These are phyloP conservation scores for Cinclus cinclus DNA, from an alignment of 2,113 vertebrate species.

Conservation along the genomic window DNA sequence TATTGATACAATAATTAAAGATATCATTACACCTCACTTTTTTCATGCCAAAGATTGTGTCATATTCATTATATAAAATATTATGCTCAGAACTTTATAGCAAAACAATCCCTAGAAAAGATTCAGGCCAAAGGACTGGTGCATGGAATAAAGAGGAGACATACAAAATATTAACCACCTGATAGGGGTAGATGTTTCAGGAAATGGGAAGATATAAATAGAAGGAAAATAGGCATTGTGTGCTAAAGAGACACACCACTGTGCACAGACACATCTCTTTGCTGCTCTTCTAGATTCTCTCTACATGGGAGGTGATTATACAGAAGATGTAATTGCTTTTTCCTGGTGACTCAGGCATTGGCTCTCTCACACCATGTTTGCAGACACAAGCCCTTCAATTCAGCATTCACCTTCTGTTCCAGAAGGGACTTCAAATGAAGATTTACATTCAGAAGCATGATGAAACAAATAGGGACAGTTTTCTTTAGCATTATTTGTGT, in stretches of 20 bases:
- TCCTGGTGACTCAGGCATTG: neutral
- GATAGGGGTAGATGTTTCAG: neutral
- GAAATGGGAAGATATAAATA: neutral
- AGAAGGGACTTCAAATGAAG: neutral
- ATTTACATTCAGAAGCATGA: neutral
- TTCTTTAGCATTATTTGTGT: slow-evolving; percentile 25
- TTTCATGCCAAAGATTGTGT: neutral
- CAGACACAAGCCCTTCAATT: neutral
- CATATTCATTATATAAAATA: neutral
- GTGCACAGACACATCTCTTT: neutral
- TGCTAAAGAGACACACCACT: neutral
- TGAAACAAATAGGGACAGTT: neutral
- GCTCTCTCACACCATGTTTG: neutral
- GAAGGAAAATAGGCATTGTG: neutral
- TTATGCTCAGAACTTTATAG: neutral
- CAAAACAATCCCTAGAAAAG: neutral
- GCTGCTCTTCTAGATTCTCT: neutral
- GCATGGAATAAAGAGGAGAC: neutral
- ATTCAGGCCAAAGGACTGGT: neutral
- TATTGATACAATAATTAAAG: neutral
- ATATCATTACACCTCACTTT: neutral
- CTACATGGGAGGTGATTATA: neutral
- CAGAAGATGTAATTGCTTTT: neutral
- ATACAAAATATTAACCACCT: neutral
- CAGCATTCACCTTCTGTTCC: neutral